Base-by-base conservation (phyloP, 1,140 invertebrate species). In the Caenorhabditis latens region DNA sequence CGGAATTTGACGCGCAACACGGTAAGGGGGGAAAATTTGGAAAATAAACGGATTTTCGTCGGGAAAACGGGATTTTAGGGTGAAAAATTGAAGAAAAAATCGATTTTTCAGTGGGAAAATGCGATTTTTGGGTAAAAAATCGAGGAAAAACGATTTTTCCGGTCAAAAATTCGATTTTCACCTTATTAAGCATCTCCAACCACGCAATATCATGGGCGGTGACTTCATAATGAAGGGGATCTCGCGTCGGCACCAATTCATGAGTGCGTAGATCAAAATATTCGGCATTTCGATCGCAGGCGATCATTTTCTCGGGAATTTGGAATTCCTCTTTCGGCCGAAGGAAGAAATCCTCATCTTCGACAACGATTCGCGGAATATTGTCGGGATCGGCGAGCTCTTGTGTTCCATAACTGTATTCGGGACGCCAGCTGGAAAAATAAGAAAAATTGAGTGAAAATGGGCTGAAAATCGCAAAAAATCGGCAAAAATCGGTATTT, bases 321-420 rank as follows among this genome's bases (percentile, higher is more conserved):
- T 5, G 6, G n/a, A 19, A 79, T n/a, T 21, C 7, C 3, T 79
- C 71, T 79, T 79, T 79, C 3, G 71, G 71, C 9, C 24, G 53
- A 6, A 79, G n/a, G 8, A 21, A n/a, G 71, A 79, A 79, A 21
- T 24, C 71, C 11, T 79, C 71, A n/a, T 79, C 71, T 4, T 19
- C 14, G 11, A 79, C 71, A 24, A 24, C 46, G 19, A 14, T 50
- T 24, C n/a, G 43, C 0, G 71, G 71, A 13, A 79, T n/a, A 3
- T n/a, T 13, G 4, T 50, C 46, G n/a, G 71, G 71, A 50, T 79
- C 40, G 40, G 71, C 46, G 40, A 71, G 43, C 42, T 71, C 65
- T 71, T 71, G 65, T 7, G 46, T 50, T 24, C 71, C 71, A 21
- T 4, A 5, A 43, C 46, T 50, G n/a, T 79, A 79, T 79, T 79